Evolutionary conservation across 2,888 invertebrate genomes (phyloP), one percentile per base, ranked within the genome.

Genomic region (Yponomeuta sedellus): DNA sequence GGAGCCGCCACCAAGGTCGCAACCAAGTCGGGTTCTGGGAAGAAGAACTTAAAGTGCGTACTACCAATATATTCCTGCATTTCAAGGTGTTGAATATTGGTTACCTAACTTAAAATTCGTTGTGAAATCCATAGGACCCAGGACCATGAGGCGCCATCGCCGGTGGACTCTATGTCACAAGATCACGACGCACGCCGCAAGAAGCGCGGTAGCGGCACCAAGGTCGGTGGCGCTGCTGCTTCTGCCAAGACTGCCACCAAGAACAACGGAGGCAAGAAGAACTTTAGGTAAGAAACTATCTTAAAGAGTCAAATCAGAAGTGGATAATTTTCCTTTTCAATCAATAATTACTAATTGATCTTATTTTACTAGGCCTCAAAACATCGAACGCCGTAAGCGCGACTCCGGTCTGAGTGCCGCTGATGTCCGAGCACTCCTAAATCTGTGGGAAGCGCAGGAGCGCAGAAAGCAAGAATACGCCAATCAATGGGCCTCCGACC

Each of bases 371-470:
- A 72, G 91, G 77, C 82, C 89, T 66, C 81, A 86, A 72, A 85
- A 87, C 64, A 64, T 56, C 34, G 89, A 90, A 70, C 91, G 94
- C 66, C 91, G 92, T 72, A 94, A 94, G 78, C 85, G 93, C 68
- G 93, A 93, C 73, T 91, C 93, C 56, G 93, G 93, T 57, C 82
- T 94, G 61, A 93, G 92, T 70, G 93, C 93, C 1, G 93, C 93
- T 72, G 93, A 94, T 73, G 92, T 93, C 28, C 83, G 93, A 66
- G 92, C 93, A 64, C 83, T 94, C 8, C 82, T 94, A 22, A 92
- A 92, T 65, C 78, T 94, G 57, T 93, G 93, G 92, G 93, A 94
- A 77, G 92, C 92, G 68, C 92, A 93, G 72, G 92, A 92, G 70
- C 88, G 90, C 67, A 90, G 92, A 68, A 92, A 91, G 72, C 91